phyloP scores from a whole-genome alignment of 2,888 invertebrate genomes.

The Netelia melanura region DNA sequence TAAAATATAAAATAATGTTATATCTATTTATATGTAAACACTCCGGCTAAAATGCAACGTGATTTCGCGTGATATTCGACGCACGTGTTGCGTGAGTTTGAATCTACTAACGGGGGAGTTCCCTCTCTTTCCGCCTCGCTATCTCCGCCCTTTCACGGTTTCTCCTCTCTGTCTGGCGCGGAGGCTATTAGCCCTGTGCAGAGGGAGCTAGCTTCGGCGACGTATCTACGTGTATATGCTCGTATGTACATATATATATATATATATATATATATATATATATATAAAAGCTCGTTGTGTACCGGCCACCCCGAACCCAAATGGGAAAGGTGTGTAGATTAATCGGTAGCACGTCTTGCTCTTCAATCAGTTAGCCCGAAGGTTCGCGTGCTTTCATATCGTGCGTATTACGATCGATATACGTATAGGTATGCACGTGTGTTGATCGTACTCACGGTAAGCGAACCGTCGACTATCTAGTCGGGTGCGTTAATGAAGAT shows the following conservation, averaged over 20 bases:
- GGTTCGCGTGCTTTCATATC: slow-evolving; percentile 46
- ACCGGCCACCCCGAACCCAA: slow-evolving; percentile 13
- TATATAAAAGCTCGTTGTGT: neutral
- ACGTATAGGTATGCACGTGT: slow-evolving; percentile 12
- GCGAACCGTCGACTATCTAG: slow-evolving; percentile 1
- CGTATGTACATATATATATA: neutral
- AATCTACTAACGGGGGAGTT: slow-evolving; percentile 48
- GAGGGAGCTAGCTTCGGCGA: slow-evolving; percentile 17
- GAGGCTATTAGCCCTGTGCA: neutral
- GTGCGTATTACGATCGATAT: slow-evolving; percentile 15
- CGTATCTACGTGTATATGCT: slow-evolving; percentile 25
- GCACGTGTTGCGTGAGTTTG: slow-evolving; percentile 58
- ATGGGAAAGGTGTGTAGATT: slow-evolving; percentile 62
- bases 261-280: neutral
- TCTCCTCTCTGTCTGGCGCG: neutral
- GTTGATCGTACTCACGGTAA: neutral
- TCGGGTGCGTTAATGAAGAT: slow-evolving; percentile 54
- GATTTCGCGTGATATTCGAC: slow-evolving; percentile 61
- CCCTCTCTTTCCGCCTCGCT: neutral
- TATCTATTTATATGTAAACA: neutral
- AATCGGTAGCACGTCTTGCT: slow-evolving; percentile 56
- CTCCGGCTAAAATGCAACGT: slow-evolving; percentile 1
- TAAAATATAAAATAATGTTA: slow-evolving; percentile 2
- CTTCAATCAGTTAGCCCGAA: slow-evolving; percentile 56
- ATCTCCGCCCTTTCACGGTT: too few relatives aligned